These are phyloP conservation scores for Crematogaster levior DNA, from an alignment of 2,888 invertebrate genomes.

Conservation along the genomic window DNA sequence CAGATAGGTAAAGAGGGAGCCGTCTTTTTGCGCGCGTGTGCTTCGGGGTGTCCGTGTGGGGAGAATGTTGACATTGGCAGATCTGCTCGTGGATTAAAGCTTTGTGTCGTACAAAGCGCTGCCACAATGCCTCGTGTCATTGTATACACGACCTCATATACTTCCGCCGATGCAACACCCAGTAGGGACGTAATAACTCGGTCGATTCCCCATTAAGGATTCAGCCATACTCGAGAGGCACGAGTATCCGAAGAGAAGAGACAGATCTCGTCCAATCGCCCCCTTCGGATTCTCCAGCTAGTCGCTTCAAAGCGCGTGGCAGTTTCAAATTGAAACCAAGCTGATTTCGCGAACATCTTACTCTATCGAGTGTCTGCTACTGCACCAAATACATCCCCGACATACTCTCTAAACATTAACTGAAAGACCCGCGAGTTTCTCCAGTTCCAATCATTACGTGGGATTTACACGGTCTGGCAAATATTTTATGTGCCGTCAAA, in stretches of 20 bases:
- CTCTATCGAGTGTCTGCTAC: slow-evolving; percentile 17
- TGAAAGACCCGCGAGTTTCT: slow-evolving; percentile 26
- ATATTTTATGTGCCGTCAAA: slow-evolving; percentile 8
- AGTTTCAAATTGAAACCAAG: slow-evolving; percentile 40
- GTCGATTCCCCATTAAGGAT: slow-evolving; percentile 79
- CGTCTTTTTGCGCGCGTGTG: slow-evolving; percentile 58
- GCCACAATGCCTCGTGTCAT: slow-evolving; percentile 78
- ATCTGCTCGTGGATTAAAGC: slow-evolving; percentile 84
- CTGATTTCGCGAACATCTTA: slow-evolving; percentile 32
- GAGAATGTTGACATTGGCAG: slow-evolving; percentile 84
- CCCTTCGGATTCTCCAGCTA: slow-evolving; percentile 12
- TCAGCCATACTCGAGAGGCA: slow-evolving; percentile 66
- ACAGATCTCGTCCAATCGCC: slow-evolving; percentile 22
- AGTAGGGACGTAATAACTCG: slow-evolving; percentile 78
- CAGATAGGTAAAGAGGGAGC: slow-evolving; percentile 43
- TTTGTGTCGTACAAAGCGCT: slow-evolving; percentile 82
- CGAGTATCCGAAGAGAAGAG: background rate
- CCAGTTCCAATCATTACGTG: slow-evolving; percentile 6
- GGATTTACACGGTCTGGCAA: slow-evolving; percentile 3
- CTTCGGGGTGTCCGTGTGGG: slow-evolving; percentile 51
- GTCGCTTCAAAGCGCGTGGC: slow-evolving; percentile 38
- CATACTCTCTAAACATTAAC: background rate
- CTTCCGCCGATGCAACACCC: slow-evolving; percentile 69
- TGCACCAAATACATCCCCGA: background rate
- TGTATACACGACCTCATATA: slow-evolving; percentile 79